Percentiles rank a stretch among this genome's conserved stretches.
Conservation (phyloP, 1,140 invertebrate species). For the Thereuonema tuberculata region DNA sequence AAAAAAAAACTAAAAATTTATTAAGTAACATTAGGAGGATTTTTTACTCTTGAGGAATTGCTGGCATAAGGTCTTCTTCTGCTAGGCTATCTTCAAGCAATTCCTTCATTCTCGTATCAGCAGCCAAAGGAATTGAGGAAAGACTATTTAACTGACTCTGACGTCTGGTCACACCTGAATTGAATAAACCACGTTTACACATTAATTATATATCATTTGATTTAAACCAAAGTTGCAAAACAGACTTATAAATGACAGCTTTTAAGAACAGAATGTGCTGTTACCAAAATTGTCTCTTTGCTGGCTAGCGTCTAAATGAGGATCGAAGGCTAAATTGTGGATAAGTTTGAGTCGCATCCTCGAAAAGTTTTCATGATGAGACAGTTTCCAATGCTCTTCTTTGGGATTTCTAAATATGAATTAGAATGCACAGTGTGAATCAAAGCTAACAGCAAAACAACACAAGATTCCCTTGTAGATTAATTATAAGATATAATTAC, state of each 20-base stretch:
- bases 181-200: not conserved
- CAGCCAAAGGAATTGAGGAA: too few species aligned
- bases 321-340: conserved; percentile 40
- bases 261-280: too few species aligned
- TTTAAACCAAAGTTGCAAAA: too few species aligned
- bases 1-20: not conserved
- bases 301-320: conserved; percentile 44
- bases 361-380: conserved; percentile 46
- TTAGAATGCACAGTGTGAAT: too few species aligned
- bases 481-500: too few species aligned
- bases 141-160: too few species aligned
- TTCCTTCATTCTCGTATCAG: conserved; percentile 27
- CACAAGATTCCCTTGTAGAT: too few species aligned
- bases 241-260: too few species aligned
- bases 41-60: not conserved
- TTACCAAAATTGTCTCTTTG: conserved; percentile 45
- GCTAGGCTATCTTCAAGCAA: conserved; percentile 22
- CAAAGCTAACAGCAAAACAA: too few species aligned
- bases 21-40: not conserved
- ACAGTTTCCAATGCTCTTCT: conserved; percentile 42
- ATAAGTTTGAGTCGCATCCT: conserved; percentile 48
- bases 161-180: not conserved
- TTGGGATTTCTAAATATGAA: not conserved
- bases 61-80: conserved; percentile 15
- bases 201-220: not conserved